Evolutionary conservation across 2,888 invertebrate species (phyloP).

Genomic region (Tillus elongatus): DNA sequence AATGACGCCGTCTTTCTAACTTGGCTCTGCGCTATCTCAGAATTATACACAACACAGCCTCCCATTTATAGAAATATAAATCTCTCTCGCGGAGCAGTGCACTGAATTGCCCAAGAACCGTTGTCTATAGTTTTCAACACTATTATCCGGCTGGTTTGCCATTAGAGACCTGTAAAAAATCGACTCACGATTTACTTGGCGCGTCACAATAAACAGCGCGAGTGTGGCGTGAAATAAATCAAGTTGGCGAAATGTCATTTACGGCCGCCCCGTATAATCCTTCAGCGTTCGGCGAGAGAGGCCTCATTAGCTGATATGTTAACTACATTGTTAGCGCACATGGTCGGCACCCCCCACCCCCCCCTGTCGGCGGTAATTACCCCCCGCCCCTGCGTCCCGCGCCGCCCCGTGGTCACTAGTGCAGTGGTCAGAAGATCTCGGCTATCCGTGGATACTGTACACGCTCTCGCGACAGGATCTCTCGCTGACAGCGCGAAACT

Average conservation of each 20-base stretch:
- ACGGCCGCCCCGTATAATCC: conserved; percentile 20
- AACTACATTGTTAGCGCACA: conserved; percentile 40
- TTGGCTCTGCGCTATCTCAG: no score
- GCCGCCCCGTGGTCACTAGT: conserved; percentile 44
- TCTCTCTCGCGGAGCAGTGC: no score
- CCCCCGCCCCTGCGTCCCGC: conserved; percentile 34
- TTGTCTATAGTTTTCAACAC: conserved; percentile 16
- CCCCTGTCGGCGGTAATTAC: conserved; percentile 35
- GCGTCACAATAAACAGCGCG: no score
- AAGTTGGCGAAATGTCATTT: conserved; percentile 13
- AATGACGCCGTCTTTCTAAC: no score
- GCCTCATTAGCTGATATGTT: conserved; percentile 37
- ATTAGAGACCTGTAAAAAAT: conserved; percentile 16
- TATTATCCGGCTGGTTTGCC: conserved; percentile 18
- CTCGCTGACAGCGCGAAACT: conserved; percentile 23
- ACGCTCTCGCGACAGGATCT: conserved; percentile 19
- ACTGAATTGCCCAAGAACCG: no score
- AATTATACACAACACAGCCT: no score
- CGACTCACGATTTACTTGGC: conserved; percentile 19
- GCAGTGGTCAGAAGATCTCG: conserved; percentile 41
- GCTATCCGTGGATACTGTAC: conserved; percentile 40
- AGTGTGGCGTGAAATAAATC: conserved; percentile 4
- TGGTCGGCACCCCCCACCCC: no score
- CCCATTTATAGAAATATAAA: no score
- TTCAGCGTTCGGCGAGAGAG: conserved; percentile 15